A percentile compares a stretch with the other conserved stretches of the same genome.
phyloP scores from a whole-genome alignment of 1,140 invertebrate species.

The Chymomyza costata region DNA sequence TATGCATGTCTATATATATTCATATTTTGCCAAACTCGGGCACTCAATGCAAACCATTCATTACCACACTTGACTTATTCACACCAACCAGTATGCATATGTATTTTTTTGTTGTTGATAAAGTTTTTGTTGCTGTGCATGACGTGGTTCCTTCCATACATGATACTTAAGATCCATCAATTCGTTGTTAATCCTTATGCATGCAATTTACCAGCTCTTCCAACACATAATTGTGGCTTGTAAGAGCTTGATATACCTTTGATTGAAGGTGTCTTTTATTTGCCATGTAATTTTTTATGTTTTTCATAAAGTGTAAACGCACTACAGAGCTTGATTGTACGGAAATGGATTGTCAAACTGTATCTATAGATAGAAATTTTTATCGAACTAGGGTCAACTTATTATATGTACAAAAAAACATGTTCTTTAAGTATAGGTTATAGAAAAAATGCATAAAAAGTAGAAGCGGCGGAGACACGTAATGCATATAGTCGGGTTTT shows the following conservation, averaged over 20 bases:
- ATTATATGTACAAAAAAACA: no score
- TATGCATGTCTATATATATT: no score
- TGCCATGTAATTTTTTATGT: conserved; percentile 6
- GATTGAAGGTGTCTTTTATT: not conserved
- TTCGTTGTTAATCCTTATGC: conserved; percentile 40
- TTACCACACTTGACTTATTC: conserved; percentile 4
- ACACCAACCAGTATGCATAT: not conserved
- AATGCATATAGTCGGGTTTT: no score
- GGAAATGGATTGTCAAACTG: no score
- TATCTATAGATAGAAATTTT: no score
- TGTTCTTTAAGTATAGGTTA: no score
- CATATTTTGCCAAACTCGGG: not conserved
- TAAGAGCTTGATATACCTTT: no score
- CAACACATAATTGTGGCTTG: conserved; percentile 21
- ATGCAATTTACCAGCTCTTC: conserved; percentile 27
- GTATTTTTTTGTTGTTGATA: no score
- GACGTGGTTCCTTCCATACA: conserved; percentile 16
- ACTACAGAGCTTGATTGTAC: not conserved
- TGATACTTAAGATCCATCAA: conserved; percentile 25
- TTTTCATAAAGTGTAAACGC: not conserved
- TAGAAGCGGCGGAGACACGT: no score
- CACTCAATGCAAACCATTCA: conserved; percentile 1
- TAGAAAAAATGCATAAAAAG: no score
- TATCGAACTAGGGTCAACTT: no score
- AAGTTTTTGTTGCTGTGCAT: no score